A percentile compares a stretch with the other conserved stretches of the same genome.
phyloP scores from a whole-genome alignment of 1,140 invertebrate species.

The Copidosoma floridanum region DNA sequence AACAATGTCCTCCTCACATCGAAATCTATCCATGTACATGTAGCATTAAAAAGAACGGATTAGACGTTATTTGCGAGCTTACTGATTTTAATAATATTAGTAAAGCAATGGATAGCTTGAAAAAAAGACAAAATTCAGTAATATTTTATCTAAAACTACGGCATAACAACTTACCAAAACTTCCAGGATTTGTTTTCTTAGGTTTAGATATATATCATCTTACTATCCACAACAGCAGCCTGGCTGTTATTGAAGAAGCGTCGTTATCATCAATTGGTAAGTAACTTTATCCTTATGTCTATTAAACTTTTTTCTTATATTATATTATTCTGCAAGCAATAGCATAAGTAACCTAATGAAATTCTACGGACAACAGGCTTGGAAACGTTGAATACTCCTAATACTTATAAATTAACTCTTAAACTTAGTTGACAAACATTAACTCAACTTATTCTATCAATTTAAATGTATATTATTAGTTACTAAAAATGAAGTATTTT shows the following conservation, averaged over 20 bases:
- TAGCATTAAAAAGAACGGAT: slow-evolving; percentile 78
- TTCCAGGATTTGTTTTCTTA: slow-evolving; percentile 82
- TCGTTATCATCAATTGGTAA: slow-evolving; percentile 81
- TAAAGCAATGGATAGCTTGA: slow-evolving; percentile 73
- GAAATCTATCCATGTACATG: slow-evolving; percentile 79
- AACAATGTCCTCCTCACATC: slow-evolving; percentile 69
- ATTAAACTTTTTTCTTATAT: no score
- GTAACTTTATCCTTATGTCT: no score
- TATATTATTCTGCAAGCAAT: no score
- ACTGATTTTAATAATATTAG: slow-evolving; percentile 73
- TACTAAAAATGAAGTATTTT: no score
- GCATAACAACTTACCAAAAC: slow-evolving; percentile 77
- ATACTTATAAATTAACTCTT: no score
- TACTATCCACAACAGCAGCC: slow-evolving; percentile 82
- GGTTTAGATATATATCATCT: slow-evolving; percentile 83
- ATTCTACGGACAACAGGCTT: no score
- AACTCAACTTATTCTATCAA: no score
- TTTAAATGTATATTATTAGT: no score
- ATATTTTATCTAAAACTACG: slow-evolving; percentile 84
- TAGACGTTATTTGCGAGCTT: slow-evolving; percentile 83
- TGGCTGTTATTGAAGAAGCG: slow-evolving; percentile 81
- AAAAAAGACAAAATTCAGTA: slow-evolving; percentile 68
- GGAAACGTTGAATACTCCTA: no score
- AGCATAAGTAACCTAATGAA: no score
- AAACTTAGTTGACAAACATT: no score